Percentiles rank a stretch among this genome's conserved stretches.
Conservation (phyloP, 1,140 invertebrate genomes). For the Archivesica marissinica region DNA sequence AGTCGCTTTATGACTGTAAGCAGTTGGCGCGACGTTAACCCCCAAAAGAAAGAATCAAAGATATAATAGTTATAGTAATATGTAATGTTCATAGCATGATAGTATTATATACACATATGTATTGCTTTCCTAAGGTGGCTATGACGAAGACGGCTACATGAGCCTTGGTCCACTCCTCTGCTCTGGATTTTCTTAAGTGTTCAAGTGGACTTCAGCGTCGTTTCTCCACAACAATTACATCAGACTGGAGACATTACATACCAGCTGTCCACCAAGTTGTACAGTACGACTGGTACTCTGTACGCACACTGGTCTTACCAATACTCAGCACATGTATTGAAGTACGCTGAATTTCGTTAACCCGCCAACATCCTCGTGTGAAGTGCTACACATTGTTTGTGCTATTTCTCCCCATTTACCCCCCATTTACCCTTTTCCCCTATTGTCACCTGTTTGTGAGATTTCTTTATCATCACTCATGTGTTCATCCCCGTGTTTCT, state of each 20-base stretch:
- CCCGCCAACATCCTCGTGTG: neutral
- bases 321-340: no score
- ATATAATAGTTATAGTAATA: no score
- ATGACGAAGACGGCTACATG: slow-evolving; percentile 40
- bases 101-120: neutral
- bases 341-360: no score
- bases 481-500: neutral
- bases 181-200: slow-evolving; percentile 24
- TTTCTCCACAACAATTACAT: slow-evolving; percentile 1
- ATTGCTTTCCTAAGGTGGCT: slow-evolving; percentile 59
- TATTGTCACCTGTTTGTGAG: neutral
- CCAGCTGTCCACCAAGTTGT: no score
- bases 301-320: no score
- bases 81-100: no score
- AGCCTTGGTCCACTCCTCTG: slow-evolving; percentile 52
- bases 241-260: neutral
- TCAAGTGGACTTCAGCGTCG: neutral
- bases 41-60: no score
- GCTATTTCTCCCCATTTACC: neutral
- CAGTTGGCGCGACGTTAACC: no score
- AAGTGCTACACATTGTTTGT: neutral
- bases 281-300: no score
- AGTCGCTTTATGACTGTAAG: no score
- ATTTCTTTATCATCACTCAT: neutral
- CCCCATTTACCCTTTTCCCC: neutral